Percentiles rank a stretch among this genome's conserved stretches.
These are phyloP conservation scores for Drosophila fuyamai DNA, from an alignment of 1,140 invertebrate genomes.

Conservation along the genomic window DNA sequence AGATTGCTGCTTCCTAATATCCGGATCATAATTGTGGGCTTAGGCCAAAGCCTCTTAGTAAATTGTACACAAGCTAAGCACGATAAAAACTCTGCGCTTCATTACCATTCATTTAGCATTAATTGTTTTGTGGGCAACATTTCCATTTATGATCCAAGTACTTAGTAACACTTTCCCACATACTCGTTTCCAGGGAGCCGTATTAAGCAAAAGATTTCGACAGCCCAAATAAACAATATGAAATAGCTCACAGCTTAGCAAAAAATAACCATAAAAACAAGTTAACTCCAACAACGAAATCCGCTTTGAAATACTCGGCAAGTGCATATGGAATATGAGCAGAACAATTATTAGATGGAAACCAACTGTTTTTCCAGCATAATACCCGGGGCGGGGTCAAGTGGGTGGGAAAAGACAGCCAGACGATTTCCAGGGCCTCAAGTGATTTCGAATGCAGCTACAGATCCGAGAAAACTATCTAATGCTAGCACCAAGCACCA, in stretches of 20 bases:
- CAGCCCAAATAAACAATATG: slow-evolving; percentile 29
- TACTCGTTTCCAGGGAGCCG: slow-evolving; percentile 8
- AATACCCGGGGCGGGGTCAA: slow-evolving; percentile 54
- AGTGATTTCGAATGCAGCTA: slow-evolving; percentile 63
- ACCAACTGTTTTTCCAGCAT: slow-evolving; percentile 64
- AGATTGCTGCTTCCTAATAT: background rate
- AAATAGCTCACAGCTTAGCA: slow-evolving; percentile 25
- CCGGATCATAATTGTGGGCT: slow-evolving; percentile 13
- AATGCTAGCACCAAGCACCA: slow-evolving; percentile 36
- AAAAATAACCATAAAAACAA: slow-evolving; percentile 21
- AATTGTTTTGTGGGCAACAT: slow-evolving; percentile 10
- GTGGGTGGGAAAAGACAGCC: slow-evolving; percentile 18
- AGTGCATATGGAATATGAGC: slow-evolving; percentile 59
- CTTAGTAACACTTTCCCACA: slow-evolving; percentile 6
- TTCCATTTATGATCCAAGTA: slow-evolving; percentile 8
- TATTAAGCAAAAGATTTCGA: slow-evolving; percentile 19
- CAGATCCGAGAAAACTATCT: slow-evolving; percentile 39
- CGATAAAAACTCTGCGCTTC: background rate
- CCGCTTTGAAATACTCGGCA: slow-evolving; percentile 60
- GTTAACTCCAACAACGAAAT: slow-evolving; percentile 59
- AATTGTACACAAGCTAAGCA: background rate
- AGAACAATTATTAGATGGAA: slow-evolving; percentile 74
- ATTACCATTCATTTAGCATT: slow-evolving; percentile 38
- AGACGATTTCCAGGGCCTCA: slow-evolving; percentile 27
- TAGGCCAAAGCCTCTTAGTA: slow-evolving; percentile 21